A percentile compares a stretch with the other conserved stretches of the same genome.
Conservation (phyloP, 2,797 vertebrate species). For the Phaenicophaeus curvirostris region DNA sequence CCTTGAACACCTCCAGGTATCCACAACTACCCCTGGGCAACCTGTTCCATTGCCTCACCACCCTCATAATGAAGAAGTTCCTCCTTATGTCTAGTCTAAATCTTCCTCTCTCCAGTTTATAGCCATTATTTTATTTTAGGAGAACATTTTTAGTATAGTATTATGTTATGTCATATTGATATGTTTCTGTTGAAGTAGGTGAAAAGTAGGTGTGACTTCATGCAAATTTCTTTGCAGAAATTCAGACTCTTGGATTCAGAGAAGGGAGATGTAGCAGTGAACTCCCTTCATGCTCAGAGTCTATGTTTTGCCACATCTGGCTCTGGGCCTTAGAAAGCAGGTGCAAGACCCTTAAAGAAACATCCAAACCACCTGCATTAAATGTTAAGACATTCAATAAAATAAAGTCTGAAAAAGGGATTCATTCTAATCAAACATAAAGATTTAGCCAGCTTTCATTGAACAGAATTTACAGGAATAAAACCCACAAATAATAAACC, state of each 20-base stretch:
- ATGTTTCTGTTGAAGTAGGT: background rate
- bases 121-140: too few relatives aligned
- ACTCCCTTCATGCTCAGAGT: background rate
- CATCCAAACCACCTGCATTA: background rate
- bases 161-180: background rate
- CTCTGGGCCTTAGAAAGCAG: background rate
- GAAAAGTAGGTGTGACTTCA: background rate
- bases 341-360: background rate
- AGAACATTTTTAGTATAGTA: background rate
- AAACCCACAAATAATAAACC: background rate
- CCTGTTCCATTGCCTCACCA: too few relatives aligned
- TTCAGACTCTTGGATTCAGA: background rate
- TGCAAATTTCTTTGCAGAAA: background rate
- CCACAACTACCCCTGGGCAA: too few relatives aligned
- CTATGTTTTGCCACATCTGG: background rate
- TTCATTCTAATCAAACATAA: background rate
- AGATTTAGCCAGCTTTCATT: background rate
- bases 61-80: too few relatives aligned
- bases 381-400: background rate
- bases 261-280: background rate
- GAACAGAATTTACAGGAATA: constrained; percentile 2
- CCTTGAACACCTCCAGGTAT: too few relatives aligned
- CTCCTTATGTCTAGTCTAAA: too few relatives aligned
- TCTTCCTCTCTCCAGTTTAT: too few relatives aligned
- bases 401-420: background rate